Percentiles rank a stretch among this genome's conserved stretches.
These are phyloP conservation scores for Papilio polytes DNA, from an alignment of 1,140 invertebrate genomes.

Conservation along the genomic window DNA sequence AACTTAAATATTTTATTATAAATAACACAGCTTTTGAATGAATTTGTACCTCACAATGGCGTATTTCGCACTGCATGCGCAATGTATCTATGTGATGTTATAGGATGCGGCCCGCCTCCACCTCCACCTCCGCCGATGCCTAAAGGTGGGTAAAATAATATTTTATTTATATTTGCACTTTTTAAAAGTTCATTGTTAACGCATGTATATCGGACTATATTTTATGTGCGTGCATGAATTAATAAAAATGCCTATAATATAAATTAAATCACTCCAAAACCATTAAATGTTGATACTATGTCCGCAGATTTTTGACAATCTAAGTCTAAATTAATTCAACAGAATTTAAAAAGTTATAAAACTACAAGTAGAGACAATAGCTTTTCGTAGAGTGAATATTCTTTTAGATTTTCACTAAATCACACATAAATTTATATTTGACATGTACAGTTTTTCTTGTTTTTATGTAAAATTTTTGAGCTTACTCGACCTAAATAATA, in stretches of 20 bases:
- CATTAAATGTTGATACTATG: too few relatives aligned
- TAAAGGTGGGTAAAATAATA: conserved; percentile 49
- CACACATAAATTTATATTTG: too few relatives aligned
- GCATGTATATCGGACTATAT: conserved; percentile 35
- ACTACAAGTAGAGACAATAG: too few relatives aligned
- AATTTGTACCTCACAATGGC: conserved; percentile 35
- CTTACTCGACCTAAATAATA: too few relatives aligned
- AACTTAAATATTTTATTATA: not conserved
- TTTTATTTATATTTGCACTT: conserved; percentile 39
- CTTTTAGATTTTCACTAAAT: too few relatives aligned
- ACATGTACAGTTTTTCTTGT: too few relatives aligned
- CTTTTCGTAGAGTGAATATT: too few relatives aligned
- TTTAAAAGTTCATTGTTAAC: conserved; percentile 45
- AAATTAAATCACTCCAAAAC: not conserved
- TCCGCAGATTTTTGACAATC: too few relatives aligned
- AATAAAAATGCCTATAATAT: too few relatives aligned
- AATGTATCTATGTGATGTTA: conserved; percentile 48
- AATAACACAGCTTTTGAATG: conserved; percentile 22
- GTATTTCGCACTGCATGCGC: conserved; percentile 46
- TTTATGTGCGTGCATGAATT: not conserved
- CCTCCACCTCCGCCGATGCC: conserved; percentile 67
- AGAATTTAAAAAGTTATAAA: too few relatives aligned
- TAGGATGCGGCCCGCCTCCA: conserved; percentile 54
- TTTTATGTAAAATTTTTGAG: too few relatives aligned
- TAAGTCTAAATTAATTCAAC: too few relatives aligned